phyloP scores from a whole-genome alignment of 2,888 invertebrate genomes.

The Ceramica pisi region DNA sequence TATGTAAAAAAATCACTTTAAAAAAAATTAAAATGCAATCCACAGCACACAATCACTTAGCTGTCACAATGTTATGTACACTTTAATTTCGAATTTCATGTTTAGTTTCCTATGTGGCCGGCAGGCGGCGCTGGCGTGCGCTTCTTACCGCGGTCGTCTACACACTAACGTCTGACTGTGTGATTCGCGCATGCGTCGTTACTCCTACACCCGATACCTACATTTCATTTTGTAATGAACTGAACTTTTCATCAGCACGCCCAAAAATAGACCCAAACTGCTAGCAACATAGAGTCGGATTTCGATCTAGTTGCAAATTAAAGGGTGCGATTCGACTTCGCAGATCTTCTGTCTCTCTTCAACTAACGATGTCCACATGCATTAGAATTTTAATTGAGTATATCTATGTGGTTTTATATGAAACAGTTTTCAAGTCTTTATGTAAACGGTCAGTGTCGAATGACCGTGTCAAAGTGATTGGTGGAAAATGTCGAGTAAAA shows the following conservation, averaged over 20 bases:
- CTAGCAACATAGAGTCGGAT: slow-evolving; percentile 44
- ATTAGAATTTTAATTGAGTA: slow-evolving; percentile 80
- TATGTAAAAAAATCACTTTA: slow-evolving; percentile 70
- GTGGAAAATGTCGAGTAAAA: background rate
- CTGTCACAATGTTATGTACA: slow-evolving; percentile 67
- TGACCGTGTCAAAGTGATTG: slow-evolving; percentile 15
- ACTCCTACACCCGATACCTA: slow-evolving; percentile 70
- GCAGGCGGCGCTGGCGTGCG: slow-evolving; percentile 78
- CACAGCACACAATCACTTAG: slow-evolving; percentile 61
- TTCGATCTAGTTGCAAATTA: slow-evolving; percentile 54
- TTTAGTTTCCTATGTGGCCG: slow-evolving; percentile 72
- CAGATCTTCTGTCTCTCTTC: slow-evolving; percentile 72
- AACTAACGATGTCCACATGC: slow-evolving; percentile 73
- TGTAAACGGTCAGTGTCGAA: slow-evolving; percentile 21
- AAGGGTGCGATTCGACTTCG: slow-evolving; percentile 75
- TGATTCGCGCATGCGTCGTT: slow-evolving; percentile 81
- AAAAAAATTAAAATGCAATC: slow-evolving; percentile 55
- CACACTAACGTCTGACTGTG: slow-evolving; percentile 77
- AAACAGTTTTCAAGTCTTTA: slow-evolving; percentile 58
- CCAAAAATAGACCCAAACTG: slow-evolving; percentile 61
- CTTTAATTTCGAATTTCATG: slow-evolving; percentile 82
- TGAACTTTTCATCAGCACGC: slow-evolving; percentile 65
- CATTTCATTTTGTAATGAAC: slow-evolving; percentile 86
- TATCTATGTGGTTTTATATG: slow-evolving; percentile 42
- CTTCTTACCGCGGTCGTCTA: slow-evolving; percentile 71